Base-by-base conservation (phyloP, 2,113 vertebrate genomes). In the Dissostichus mawsoni region DNA sequence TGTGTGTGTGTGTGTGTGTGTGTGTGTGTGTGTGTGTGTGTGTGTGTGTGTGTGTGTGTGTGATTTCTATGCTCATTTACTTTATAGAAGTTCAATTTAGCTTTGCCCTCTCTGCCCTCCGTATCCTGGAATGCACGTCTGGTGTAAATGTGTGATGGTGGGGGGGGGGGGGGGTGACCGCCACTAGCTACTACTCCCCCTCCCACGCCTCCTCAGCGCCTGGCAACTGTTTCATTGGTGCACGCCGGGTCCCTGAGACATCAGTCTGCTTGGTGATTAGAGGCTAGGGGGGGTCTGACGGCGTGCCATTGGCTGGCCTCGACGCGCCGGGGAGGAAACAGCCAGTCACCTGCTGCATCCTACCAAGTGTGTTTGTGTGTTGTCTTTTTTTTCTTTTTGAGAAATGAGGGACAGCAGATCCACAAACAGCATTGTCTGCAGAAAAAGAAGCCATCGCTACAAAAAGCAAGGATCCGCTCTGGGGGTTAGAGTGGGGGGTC, bases 221-320 rank as follows among this genome's bases (percentile, higher is more conserved):
- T 59, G 80, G 83, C 85, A 91, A 85, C 82, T 9, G 78, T 87
- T 86, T 85, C 82, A 92, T 94, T 94, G 91, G 94, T 64, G 75
- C 81, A 74, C 5, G 14, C 68, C 2, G 9, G 61, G 85, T 91
- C 82, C 91, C 85, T 73, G 69, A 88, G 87, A 92, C 90, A 75
- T 83, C 92, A 95, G 89, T 94, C 93, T 95, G 93, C 94, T 94
- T 84, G 3, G 94, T 94, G 94, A 95, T 95, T 92, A 91, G 88
- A 87, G 82, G 77, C 84, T 78, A 8, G 53, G 85, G 90, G 80
- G 91, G 91, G 87, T 81, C 90, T 88, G 85, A 85, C 20, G 81
- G 36, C 52, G 7, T 79, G 75, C 87, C 83, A 95, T 95, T 95
- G 94, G 94, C 83, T 92, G 87, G 81, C 74, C 59, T 70, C 52